Conservation (phyloP, 2,888 invertebrate genomes). For the Drosophila emarginata region DNA sequence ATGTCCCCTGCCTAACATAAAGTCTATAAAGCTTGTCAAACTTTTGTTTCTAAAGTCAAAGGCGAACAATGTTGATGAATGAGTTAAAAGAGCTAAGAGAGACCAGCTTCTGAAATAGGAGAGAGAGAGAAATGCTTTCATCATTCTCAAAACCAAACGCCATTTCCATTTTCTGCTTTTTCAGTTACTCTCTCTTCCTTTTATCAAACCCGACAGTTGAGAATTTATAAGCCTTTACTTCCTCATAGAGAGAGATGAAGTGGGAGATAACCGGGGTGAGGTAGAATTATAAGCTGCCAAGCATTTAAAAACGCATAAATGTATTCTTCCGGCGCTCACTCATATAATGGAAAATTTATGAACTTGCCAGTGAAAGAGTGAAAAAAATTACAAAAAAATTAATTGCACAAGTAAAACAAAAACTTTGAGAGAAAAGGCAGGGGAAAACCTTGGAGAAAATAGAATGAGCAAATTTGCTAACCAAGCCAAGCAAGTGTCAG, state of each 20-base stretch:
- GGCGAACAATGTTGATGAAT: conserved; percentile 66
- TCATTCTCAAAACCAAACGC: neutral
- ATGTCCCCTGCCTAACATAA: conserved; percentile 35
- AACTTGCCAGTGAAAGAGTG: conserved; percentile 41
- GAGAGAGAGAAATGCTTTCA: conserved; percentile 1
- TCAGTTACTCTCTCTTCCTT: conserved; percentile 6
- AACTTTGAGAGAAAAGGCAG: conserved; percentile 32
- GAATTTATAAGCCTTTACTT: conserved; percentile 42
- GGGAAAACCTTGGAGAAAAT: neutral
- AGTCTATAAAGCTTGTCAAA: conserved; percentile 64
- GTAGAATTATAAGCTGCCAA: conserved; percentile 37
- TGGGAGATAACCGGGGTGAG: conserved; percentile 7
- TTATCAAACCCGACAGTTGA: conserved; percentile 41
- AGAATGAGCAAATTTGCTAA: conserved; percentile 31
- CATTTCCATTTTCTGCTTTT: conserved; percentile 12
- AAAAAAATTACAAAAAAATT: conserved; percentile 40
- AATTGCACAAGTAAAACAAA: conserved; percentile 56
- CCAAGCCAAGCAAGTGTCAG: conserved; percentile 56
- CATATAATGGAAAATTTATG: conserved; percentile 63
- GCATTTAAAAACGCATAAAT: conserved; percentile 72
- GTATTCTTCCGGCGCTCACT: conserved; percentile 54
- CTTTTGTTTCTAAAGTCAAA: conserved; percentile 72
- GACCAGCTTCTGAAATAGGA: conserved; percentile 27
- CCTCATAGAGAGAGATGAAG: conserved; percentile 15
- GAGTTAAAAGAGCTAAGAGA: conserved; percentile 45